Evolutionary conservation across 2,113 vertebrate species (phyloP), one percentile per base, ranked within the genome.

Genomic region (Narcine bancroftii): DNA sequence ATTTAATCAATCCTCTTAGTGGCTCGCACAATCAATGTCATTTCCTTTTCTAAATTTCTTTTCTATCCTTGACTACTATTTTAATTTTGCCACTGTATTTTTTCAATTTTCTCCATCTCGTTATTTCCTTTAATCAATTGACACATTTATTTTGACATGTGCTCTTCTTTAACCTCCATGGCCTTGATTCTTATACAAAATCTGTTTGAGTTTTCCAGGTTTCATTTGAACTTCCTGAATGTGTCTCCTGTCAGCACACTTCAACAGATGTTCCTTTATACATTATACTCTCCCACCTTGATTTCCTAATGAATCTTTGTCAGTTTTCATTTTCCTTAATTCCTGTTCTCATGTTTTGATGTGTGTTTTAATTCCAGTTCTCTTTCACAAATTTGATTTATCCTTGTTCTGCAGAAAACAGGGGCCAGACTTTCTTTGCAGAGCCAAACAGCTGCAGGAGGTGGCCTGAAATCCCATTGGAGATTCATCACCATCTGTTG

Each of bases 81-180:
- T 87, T 60, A 26, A 87, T 60, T 60, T 60, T 60, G 6, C 56
- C 19, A 60, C 33, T 60, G 50, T 56, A 10, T n/a, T 63, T n/a
- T 36, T 60, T 21, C 33, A 17, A 60, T 63, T 60, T 87, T 63
- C 17, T n/a, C 60, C 53, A 60, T 60, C 81, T 53, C 33, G 33
- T 87, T 53, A 87, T 60, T 63, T 87, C 47, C 79, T 56, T 53
- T 53, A 63, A 87, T 60, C 81, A 85, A 83, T 33, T 29, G n/a
- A 56, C 53, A 56, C 53, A 50, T 83, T 53, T 83, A 24, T 36
- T 85, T 56, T 39, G 56, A 15, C 50, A 19, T 47, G 76, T 24
- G 42, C 47, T 45, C 47, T 39, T 26, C 33, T 87, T 10, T 83
- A 87, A 87, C 53, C 15, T 39, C 50, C 36, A 5, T 60, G 79